Base-by-base conservation (phyloP, 2,113 vertebrate genomes). In the Cyphomyrus plagiostoma region DNA sequence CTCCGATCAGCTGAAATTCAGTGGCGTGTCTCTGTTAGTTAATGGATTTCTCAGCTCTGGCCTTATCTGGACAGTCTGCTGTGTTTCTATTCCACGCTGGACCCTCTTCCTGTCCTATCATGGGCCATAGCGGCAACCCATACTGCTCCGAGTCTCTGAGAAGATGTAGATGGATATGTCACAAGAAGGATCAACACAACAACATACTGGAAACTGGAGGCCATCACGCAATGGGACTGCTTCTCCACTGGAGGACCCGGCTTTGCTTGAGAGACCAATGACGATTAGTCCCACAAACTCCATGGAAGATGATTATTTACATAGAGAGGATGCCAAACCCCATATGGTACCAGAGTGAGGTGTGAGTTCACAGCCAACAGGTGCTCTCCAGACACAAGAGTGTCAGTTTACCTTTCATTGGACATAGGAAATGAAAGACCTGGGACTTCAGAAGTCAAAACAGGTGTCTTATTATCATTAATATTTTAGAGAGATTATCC, bases 341-440 rank as follows among this genome's bases (percentile, higher is more conserved):
- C 50, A 89, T 53, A 83, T 83, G 74, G 49, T 52, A 15, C 35
- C 21, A 45, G 77, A 45, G 74, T 3, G 26, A 83, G 49, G 46
- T 42, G 52, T 56, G 50, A 89, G 35, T 56, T 89, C 39, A n/a
- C 23, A 9, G 19, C 88, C 88, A 89, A 89, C 88, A 82, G 88
- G 70, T 89, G 88, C 19, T 80, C 48, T 48, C 70, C 19, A 45
- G 30, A 89, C 52, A 48, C 17, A 77, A 21, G 88, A 89, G 70
- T 84, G 21, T 89, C 19, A 89, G 52, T 30, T 58, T 89, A 83
- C 74, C 50, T 46, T 30, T 53, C 77, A 35, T 39, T 50, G 45
- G 88, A 89, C n/a, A 53, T 35, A 56, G 66, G n/a, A 77, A 30
- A 49, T 52, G 11, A 89, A 48, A 84, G 17, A 26, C 53, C 30